phyloP scores from a whole-genome alignment of 2,888 invertebrate genomes.

The Exephanes ischioxanthus region DNA sequence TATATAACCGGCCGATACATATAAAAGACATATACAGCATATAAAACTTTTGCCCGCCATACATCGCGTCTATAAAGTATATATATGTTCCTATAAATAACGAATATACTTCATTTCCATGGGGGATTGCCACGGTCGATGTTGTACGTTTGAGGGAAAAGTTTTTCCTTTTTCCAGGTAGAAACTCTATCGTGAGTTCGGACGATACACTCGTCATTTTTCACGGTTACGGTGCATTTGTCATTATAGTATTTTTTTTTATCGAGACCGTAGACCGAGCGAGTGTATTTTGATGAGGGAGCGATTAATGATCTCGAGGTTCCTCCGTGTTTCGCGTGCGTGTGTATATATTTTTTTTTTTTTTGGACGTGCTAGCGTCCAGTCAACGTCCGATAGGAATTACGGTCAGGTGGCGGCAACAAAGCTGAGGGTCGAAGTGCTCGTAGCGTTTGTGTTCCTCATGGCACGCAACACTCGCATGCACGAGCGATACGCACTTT shows the following conservation, averaged over 20 bases:
- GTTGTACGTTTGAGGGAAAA: neutral
- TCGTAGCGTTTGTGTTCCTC: neutral
- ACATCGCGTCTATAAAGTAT: neutral
- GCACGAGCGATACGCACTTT: neutral
- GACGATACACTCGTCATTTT: neutral
- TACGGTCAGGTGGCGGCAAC: conserved; percentile 69
- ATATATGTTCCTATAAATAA: neutral
- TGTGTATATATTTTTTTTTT: neutral
- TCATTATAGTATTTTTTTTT: conserved; percentile 13
- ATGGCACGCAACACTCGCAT: conserved; percentile 2
- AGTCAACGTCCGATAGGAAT: conserved; percentile 71
- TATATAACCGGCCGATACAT: no score
- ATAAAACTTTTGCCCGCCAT: no score
- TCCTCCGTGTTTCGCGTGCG: neutral
- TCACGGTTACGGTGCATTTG: neutral
- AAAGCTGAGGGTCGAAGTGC: conserved; percentile 43
- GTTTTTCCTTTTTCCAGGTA: neutral
- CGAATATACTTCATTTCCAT: neutral
- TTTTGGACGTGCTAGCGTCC: neutral
- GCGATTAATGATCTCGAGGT: neutral
- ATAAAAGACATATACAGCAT: no score
- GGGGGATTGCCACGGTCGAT: neutral
- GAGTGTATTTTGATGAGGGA: neutral
- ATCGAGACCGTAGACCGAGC: neutral
- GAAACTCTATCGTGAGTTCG: neutral